Evolutionary conservation across 2,797 vertebrate genomes (phyloP), one percentile per base, ranked within the genome.

Genomic region (Squalus acanthias): DNA sequence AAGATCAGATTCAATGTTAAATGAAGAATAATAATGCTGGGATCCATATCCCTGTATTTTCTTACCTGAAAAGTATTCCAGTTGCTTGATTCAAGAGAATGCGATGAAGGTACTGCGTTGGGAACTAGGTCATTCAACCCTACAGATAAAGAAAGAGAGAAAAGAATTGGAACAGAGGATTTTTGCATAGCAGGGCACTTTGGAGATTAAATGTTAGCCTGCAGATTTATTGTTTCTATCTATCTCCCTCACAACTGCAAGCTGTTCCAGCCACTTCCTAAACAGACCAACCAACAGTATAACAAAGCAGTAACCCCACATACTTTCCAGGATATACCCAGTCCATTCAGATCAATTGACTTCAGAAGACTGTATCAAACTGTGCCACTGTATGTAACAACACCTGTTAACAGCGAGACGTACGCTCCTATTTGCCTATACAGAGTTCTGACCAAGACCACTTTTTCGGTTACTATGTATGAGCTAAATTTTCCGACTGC

Each of bases 21-120:
- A 46, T 13, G 26, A 72, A 92, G 8, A 12, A 88, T n/a, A 65
- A 92, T 65, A 60, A 63, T 13, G 50, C 26, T 67, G 50, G 9
- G 57, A 63, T 24, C n/a, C 63, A 67, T 9, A 15, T 39, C 39
- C n/a, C 9, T 39, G 1, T 22, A 93, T 46, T 93, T 63, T 17
- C 20, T 96, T 98, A 99, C 99, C 98, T 99, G 99, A 97, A 99
- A 99, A 96, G 97, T 97, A 97, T 98, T 98, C 99, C 99, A 99
- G 82, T 98, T 98, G 0, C 98, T 97, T 29, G 97, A 96, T 87
- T 99, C 99, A 96, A 97, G 97, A 7, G 98, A 97, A 53, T 98
- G 98, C 70, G 97, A 97, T 46, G 97, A 93, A 53, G 97, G 96
- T 96, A 97, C 97, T 72, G 97, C 97, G 97, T 97, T 97, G 2